A percentile compares a stretch with the other conserved stretches of the same genome.
Conservation (phyloP, 2,113 vertebrate species). For the Elephas maximus region DNA sequence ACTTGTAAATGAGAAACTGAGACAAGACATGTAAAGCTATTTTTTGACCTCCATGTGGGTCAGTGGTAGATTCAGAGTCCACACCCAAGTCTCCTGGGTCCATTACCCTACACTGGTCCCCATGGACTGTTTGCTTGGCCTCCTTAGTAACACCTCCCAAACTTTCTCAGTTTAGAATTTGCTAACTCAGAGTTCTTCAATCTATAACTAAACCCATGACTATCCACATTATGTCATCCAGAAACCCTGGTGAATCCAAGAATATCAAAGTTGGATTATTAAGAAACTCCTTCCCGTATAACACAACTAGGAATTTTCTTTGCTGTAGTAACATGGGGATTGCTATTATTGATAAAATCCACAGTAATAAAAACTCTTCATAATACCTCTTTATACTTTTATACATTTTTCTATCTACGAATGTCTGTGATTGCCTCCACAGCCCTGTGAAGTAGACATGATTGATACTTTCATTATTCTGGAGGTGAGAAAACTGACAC, state of each 20-base stretch:
- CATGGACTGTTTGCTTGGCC: neutral
- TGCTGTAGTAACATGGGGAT: neutral
- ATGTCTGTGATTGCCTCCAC: neutral
- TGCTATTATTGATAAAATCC: neutral
- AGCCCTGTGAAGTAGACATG: neutral
- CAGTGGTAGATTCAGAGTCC: neutral
- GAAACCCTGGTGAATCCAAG: neutral
- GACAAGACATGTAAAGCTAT: neutral
- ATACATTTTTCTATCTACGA: neutral
- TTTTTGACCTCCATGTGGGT: neutral
- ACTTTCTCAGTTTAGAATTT: neutral
- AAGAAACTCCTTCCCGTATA: neutral
- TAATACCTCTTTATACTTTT: neutral
- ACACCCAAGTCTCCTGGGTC: neutral
- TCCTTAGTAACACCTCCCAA: neutral
- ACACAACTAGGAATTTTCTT: neutral
- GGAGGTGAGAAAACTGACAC: neutral
- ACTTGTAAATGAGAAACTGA: neutral
- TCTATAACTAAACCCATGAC: neutral
- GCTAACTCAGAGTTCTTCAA: neutral
- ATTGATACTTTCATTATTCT: neutral
- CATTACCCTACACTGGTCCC: too few relatives aligned
- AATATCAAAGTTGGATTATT: neutral
- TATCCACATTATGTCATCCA: neutral
- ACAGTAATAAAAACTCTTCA: neutral